phyloP scores from a whole-genome alignment of 2,888 invertebrate genomes.

The Ophioninae sp. region DNA sequence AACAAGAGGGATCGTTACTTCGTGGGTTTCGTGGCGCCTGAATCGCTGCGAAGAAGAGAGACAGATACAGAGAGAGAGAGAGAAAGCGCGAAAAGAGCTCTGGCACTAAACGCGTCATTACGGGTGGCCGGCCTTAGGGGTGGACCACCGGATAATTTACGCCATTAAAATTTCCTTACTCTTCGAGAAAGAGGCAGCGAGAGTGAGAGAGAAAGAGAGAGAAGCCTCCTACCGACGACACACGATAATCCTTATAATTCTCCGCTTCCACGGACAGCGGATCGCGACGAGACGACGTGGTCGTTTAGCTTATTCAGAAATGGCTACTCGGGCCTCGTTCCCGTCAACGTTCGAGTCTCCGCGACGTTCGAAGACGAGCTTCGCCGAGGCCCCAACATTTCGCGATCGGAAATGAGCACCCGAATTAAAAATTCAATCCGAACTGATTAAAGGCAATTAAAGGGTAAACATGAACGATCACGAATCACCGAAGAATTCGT shows the following conservation, averaged over 20 bases:
- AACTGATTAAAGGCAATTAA: not conserved
- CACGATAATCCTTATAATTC: constrained; percentile 60
- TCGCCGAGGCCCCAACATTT: not conserved
- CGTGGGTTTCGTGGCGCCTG: constrained; percentile 59
- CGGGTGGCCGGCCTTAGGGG: constrained; percentile 66
- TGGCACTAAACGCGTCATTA: constrained; percentile 72
- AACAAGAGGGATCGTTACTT: constrained; percentile 42
- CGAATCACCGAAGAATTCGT: not conserved
- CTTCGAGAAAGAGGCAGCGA: constrained; percentile 30
- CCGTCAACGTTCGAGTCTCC: constrained; percentile 1
- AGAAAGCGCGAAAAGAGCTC: constrained; percentile 33
- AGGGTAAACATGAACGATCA: not conserved
- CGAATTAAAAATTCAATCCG: not conserved
- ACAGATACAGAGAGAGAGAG: constrained; percentile 19
- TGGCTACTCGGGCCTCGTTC: constrained; percentile 7
- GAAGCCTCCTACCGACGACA: constrained; percentile 38
- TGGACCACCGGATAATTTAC: constrained; percentile 69
- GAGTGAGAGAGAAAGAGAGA: not conserved
- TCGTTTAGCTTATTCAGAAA: constrained; percentile 41
- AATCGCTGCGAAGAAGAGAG: constrained; percentile 22
- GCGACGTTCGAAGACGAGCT: not conserved
- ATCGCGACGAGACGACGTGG: constrained; percentile 39
- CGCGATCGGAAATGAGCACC: not conserved
- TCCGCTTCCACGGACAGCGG: constrained; percentile 29
- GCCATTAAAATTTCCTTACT: constrained; percentile 67